phyloP scores from a whole-genome alignment of 37 sponge, comb jelly and placozoan genomes.

The Ephydatia muelleri region DNA sequence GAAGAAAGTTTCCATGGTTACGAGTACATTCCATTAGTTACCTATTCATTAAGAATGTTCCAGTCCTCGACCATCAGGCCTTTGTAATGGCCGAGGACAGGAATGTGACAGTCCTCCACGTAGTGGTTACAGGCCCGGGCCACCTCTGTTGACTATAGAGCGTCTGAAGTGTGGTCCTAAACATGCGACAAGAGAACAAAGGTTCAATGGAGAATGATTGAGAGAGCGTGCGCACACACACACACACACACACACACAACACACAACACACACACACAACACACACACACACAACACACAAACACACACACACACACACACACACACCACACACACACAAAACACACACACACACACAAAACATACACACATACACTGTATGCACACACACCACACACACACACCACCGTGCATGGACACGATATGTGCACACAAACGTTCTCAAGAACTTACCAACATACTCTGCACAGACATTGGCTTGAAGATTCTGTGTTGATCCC shows the following conservation, averaged over 20 bases:
- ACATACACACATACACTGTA: too few species aligned
- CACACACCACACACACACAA: too few species aligned
- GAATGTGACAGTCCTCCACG: constrained; percentile 85
- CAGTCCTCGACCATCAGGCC: constrained; percentile 57
- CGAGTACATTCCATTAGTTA: constrained; percentile 18
- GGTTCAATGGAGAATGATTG: neutral
- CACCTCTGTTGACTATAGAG: constrained; percentile 66
- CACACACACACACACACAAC: constrained; percentile 17
- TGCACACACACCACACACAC: too few species aligned
- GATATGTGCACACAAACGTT: too few species aligned
- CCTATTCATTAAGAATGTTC: constrained; percentile 83
- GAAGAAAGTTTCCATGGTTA: neutral
- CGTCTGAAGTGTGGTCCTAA: constrained; percentile 84
- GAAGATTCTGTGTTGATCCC: constrained; percentile 77
- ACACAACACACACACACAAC: constrained; percentile 4
- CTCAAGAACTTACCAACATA: constrained; percentile 83
- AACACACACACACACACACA: constrained; percentile 28
- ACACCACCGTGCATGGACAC: neutral
- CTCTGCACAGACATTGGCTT: constrained; percentile 91
- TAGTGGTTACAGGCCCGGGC: constrained; percentile 83
- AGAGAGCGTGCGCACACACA: constrained; percentile 21
- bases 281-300: constrained; percentile 16
- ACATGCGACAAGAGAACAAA: neutral
- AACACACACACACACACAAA: too few species aligned
- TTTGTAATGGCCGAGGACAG: constrained; percentile 76